Conservation (phyloP, 2,113 vertebrate genomes). For the Dipodomys spectabilis region DNA sequence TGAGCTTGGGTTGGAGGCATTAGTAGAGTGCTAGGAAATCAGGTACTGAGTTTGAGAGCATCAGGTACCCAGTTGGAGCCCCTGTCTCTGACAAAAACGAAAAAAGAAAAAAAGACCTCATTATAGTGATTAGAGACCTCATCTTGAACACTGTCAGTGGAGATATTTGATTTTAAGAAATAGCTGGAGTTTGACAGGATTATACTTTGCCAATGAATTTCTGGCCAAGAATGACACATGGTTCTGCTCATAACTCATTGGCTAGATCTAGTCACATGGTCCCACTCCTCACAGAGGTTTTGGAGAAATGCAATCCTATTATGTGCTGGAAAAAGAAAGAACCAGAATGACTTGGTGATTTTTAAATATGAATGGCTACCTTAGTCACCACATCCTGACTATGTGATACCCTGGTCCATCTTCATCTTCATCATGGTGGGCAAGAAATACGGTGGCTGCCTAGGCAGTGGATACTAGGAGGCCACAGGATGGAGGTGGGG, state of each 20-base stretch:
- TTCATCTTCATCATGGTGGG: neutral
- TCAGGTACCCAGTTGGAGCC: no score
- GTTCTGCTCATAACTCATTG: neutral
- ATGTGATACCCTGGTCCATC: neutral
- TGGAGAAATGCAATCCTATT: neutral
- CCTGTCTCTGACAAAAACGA: no score
- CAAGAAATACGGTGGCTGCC: neutral
- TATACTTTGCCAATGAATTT: neutral
- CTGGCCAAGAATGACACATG: neutral
- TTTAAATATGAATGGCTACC: neutral
- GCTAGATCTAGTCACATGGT: neutral
- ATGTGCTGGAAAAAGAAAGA: neutral
- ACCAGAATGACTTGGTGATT: neutral
- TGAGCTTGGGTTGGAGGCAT: no score
- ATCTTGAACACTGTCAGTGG: neutral
- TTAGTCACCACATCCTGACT: neutral
- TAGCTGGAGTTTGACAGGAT: neutral
- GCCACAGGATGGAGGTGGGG: neutral
- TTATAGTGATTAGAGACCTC: neutral
- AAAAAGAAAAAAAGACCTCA: neutral
- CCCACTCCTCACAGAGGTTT: no score
- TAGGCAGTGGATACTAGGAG: no score
- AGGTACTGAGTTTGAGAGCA: no score
- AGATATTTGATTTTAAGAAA: neutral
- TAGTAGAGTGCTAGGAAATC: no score